A percentile compares a stretch with the other conserved stretches of the same genome.
Conservation (phyloP, 2,888 invertebrate species). For the Blomia tropicalis region DNA sequence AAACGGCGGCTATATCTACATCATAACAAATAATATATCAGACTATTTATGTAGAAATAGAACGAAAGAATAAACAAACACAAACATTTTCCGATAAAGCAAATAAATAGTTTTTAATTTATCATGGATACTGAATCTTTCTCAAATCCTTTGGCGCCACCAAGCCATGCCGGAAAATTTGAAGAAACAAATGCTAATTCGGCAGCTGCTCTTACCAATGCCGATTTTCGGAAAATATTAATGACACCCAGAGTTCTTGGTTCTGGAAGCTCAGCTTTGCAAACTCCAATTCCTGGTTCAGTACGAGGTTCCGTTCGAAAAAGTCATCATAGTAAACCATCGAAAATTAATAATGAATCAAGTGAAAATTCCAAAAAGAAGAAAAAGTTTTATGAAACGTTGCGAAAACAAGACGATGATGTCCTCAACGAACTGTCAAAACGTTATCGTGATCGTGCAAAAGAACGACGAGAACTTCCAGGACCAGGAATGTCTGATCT, state of each 20-base stretch:
- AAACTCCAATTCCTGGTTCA: slow-evolving; percentile 37
- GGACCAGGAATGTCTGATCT: slow-evolving; percentile 60
- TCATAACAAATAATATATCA: too few species aligned
- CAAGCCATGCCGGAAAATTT: neutral
- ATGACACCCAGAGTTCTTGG: slow-evolving; percentile 70
- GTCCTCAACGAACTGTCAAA: slow-evolving; percentile 82
- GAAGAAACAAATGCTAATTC: neutral
- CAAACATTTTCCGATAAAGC: too few species aligned
- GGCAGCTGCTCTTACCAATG: slow-evolving; percentile 58
- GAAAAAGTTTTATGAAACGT: slow-evolving; percentile 71
- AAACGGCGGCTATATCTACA: too few species aligned
- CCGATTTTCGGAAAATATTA: slow-evolving; percentile 83
- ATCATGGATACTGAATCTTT: slow-evolving; percentile 23
- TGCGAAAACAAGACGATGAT: slow-evolving; percentile 68
- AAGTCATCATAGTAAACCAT: neutral
- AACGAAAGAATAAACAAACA: too few species aligned
- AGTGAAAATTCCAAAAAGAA: slow-evolving; percentile 71
- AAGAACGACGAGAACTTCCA: slow-evolving; percentile 76
- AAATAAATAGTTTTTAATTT: too few species aligned
- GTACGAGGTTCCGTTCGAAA: slow-evolving; percentile 21
- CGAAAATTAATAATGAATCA: neutral
- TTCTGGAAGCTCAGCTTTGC: slow-evolving; percentile 27
- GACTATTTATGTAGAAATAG: too few species aligned
- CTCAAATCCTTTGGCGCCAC: slow-evolving; percentile 26
- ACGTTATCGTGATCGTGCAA: slow-evolving; percentile 71